A percentile compares a stretch with the other conserved stretches of the same genome.
phyloP scores from a whole-genome alignment of 2,113 vertebrate genomes.

The Aspiorhynchus laticeps region DNA sequence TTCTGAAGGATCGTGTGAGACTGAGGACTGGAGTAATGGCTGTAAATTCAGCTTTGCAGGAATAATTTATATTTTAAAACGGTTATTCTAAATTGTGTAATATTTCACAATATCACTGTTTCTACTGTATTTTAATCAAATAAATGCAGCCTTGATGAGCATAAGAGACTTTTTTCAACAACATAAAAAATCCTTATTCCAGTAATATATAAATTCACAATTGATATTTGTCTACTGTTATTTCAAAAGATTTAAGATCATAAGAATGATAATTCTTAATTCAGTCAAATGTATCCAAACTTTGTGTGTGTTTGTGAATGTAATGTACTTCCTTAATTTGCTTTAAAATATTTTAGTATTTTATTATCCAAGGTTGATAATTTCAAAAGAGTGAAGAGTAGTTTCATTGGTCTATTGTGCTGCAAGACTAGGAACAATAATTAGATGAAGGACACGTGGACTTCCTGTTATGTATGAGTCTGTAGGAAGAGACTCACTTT shows the following conservation, averaged over 20 bases:
- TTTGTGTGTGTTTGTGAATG: not conserved
- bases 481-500: not conserved
- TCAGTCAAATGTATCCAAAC: not conserved
- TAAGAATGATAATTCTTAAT: not conserved
- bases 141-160: not conserved
- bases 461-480: conserved; percentile 14
- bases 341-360: not conserved
- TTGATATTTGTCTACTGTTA: not conserved
- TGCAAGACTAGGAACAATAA: conserved; percentile 60
- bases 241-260: not conserved
- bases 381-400: not conserved
- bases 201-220: too few relatives aligned
- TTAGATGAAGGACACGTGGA: conserved; percentile 36
- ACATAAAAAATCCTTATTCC: not conserved
- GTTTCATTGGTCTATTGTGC: not conserved
- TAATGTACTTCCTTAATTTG: not conserved
- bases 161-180: not conserved
- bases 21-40: not conserved
- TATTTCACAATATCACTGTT: not conserved
- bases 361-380: not conserved
- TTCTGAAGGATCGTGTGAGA: not conserved
- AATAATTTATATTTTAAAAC: not conserved
- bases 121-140: not conserved
- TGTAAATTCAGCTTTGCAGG: not conserved
- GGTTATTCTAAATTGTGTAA: not conserved